phyloP scores from a whole-genome alignment of 1,140 invertebrate genomes.

The Colletes gigas region DNA sequence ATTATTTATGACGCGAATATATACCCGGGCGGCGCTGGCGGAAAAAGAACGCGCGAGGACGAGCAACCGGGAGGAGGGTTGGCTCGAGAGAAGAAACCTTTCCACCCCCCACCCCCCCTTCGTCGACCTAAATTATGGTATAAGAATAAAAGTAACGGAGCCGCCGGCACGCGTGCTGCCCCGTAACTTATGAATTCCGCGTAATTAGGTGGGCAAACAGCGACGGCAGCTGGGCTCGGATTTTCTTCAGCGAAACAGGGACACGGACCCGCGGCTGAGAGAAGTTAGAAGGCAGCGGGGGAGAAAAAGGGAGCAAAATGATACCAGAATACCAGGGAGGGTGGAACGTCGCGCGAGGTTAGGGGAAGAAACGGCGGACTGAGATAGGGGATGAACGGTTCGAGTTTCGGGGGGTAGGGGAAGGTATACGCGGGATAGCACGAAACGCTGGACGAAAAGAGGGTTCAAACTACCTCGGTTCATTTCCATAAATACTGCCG shows the following conservation, averaged over 20 bases:
- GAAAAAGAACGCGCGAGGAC: no score
- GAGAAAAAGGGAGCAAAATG: constrained; percentile 21
- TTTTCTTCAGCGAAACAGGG: constrained; percentile 52
- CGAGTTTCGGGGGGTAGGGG: not conserved
- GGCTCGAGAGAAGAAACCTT: no score
- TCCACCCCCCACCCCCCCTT: no score
- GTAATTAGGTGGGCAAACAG: constrained; percentile 77
- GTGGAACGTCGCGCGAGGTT: not conserved
- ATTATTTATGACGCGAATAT: no score
- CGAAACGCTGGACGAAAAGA: constrained; percentile 61
- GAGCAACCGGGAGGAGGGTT: no score
- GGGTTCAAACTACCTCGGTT: constrained; percentile 74
- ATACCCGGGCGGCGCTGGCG: no score
- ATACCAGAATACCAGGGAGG: constrained; percentile 3
- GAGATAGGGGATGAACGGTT: not conserved
- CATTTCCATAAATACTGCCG: constrained; percentile 79
- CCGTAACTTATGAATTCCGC: constrained; percentile 75
- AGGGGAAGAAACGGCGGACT: not conserved
- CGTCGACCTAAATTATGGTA: constrained; percentile 55
- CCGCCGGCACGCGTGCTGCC: constrained; percentile 42
- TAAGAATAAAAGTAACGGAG: constrained; percentile 65
- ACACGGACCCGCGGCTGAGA: not conserved
- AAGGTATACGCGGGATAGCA: not conserved
- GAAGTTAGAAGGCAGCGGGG: constrained; percentile 3
- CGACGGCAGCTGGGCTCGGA: constrained; percentile 59